Base-by-base conservation (phyloP, 2,113 vertebrate genomes). In the Pedionomus torquatus region DNA sequence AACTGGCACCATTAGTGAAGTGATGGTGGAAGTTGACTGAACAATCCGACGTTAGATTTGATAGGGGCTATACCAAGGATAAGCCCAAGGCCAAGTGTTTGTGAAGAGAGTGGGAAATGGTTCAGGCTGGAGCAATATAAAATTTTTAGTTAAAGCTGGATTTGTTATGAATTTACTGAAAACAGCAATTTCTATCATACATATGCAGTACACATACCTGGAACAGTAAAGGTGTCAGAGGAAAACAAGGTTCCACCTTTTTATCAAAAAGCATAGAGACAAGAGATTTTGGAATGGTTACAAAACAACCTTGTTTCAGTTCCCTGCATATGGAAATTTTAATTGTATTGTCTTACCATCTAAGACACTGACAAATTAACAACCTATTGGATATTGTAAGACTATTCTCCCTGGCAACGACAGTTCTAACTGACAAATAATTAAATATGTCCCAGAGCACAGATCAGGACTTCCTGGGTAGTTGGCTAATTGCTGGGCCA, bases 81-180 rank as follows among this genome's bases (percentile, higher is more conserved):
- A 95, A 96, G 70, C 41, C 35, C 70, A 95, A 94, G 84, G 84
- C 92, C 92, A 96, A 96, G 94, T 95, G 95, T 95, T 91, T 90
- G 35, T 96, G 91, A 95, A 96, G 57, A 95, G 82, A 97, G 93
- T 94, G 81, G 89, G 91, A 95, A 96, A 85, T 58, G 23, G 41
- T 39, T 72, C 49, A 61, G 80, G 25, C 35, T 60, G 11, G 15
- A 89, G 31, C 10, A 85, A 65, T 25, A n/a, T 5, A 68, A 30
- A 52, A 37, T 65, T 93, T 93, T 44, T 48, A 39, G 17, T 60
- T 81, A 65, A 61, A 89, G 35, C 57, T 72, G 60, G 9, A 28
- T 52, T 70, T 80, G 10, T 33, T 72, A 41, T 11, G 5, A 83
- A 86, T 69, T 69, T 72, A 17, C 33, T 57, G 63, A n/a, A 81